Base-by-base conservation (phyloP, 2,797 vertebrate species). In the Sciurus carolinensis region DNA sequence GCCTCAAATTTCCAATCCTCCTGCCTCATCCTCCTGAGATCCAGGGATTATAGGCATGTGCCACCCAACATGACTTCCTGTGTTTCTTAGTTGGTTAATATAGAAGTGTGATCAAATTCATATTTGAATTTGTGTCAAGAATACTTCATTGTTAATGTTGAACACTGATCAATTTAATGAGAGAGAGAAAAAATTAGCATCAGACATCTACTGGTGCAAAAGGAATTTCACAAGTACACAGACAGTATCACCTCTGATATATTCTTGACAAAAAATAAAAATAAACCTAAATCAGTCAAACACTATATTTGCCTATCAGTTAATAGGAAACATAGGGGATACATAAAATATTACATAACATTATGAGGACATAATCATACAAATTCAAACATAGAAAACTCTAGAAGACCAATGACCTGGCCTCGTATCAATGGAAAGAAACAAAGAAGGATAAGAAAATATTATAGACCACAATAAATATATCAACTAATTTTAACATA, bases 371-470 rank as follows among this genome's bases (percentile, higher is more conserved):
- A 87, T 44, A 79, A 91, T 86, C 36, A 82, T 77, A 44, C 92
- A 97, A 95, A 87, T 90, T 59, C 36, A 83, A 95, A 79, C 47
- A 77, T 9, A 97, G 73, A 90, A 93, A 95, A 97, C 72, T 93
- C 59, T 95, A 76, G 5, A 90, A 10, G 73, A 84, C 87, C 81
- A 93, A 94, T 81, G 80, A 89, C 62, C 67, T 62, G 93, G 54
- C 69, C 95, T 93, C 67, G 95, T 87, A 80, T n/a, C 83, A 86
- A 95, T 26, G 95, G 22, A 33, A 84, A 90, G 47, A 72, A 87
- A 64, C 30, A 85, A 66, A 62, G 76, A 85, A 39, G 24, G 11
- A 36, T n/a, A 85, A n/a, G 24, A 94, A 95, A 95, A 92, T 88
- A 30, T 87, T 91, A 95, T 14, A 83, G 84, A 97, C 47, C 90